phyloP scores from a whole-genome alignment of 2,888 invertebrate species.

The Clepsis dumicolana region DNA sequence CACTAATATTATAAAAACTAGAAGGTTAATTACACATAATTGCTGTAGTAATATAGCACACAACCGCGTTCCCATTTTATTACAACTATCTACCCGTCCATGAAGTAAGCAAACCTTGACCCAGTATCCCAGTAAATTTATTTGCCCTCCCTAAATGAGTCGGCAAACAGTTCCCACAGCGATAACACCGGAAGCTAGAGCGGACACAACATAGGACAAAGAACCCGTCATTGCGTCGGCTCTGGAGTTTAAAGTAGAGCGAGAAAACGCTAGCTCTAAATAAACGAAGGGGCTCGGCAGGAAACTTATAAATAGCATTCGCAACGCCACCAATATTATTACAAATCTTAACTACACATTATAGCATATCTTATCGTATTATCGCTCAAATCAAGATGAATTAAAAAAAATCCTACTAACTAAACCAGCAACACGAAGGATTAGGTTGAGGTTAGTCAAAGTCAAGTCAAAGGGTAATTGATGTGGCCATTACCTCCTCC shows the following conservation, averaged over 20 bases:
- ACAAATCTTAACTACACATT: neutral
- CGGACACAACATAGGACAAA: conserved; percentile 77
- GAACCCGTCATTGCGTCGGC: conserved; percentile 74
- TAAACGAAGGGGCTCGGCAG: conserved; percentile 54
- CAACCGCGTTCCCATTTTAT: conserved; percentile 59
- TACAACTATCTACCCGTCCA: conserved; percentile 62
- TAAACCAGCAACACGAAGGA: neutral
- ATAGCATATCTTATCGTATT: neutral
- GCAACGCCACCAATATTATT: conserved; percentile 51
- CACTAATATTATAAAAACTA: neutral
- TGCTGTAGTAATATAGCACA: conserved; percentile 14
- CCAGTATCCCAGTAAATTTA: conserved; percentile 75
- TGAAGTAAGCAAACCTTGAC: conserved; percentile 74
- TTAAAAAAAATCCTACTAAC: neutral
- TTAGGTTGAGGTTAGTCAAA: neutral
- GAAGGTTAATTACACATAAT: conserved; percentile 26
- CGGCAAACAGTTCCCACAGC: conserved; percentile 68
- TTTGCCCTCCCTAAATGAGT: conserved; percentile 71
- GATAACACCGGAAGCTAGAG: conserved; percentile 74
- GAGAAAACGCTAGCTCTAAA: conserved; percentile 48
- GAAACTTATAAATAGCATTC: conserved; percentile 57
- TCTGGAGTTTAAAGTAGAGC: conserved; percentile 55
- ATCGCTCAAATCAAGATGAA: neutral
- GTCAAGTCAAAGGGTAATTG: too few species aligned
- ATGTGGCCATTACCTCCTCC: too few species aligned